Evolutionary conservation across 2,113 vertebrate genomes (phyloP).

Genomic region (Lanius collurio): DNA sequence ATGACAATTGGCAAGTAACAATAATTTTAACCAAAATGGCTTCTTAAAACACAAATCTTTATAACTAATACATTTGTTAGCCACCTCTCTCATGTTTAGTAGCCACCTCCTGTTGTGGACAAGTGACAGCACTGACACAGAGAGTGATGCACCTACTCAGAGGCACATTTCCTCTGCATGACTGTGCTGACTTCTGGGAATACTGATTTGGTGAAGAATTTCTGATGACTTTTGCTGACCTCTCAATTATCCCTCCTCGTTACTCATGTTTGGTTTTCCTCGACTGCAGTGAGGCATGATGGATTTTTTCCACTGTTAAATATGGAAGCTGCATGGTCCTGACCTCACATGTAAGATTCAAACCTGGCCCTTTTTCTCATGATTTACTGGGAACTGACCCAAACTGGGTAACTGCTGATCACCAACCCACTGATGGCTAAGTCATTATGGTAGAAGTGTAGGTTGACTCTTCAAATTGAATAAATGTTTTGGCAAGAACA

Average conservation of each 20-base stretch:
- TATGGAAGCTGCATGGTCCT: not conserved
- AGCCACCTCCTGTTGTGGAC: not conserved
- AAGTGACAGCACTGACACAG: not conserved
- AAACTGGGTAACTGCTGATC: not conserved
- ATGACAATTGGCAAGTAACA: not conserved
- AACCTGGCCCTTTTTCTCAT: not conserved
- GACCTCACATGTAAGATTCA: not conserved
- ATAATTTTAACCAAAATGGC: not conserved
- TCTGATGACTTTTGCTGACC: not conserved
- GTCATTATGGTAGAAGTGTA: not conserved
- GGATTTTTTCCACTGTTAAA: not conserved
- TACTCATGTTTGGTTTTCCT: not conserved
- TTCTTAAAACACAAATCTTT: not conserved
- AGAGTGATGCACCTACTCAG: not conserved
- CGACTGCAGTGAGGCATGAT: not conserved
- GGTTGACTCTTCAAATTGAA: not conserved
- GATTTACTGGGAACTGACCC: not conserved
- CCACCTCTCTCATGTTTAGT: not conserved
- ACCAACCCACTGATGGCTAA: not conserved
- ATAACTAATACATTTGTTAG: not conserved
- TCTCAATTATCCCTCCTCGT: not conserved
- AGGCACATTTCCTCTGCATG: fast-evolving
- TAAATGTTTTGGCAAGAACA: not conserved
- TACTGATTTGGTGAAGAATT: not conserved
- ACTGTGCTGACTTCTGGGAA: not conserved